phyloP scores from a whole-genome alignment of 2,797 vertebrate genomes.

The Enteromius trimaculatus region DNA sequence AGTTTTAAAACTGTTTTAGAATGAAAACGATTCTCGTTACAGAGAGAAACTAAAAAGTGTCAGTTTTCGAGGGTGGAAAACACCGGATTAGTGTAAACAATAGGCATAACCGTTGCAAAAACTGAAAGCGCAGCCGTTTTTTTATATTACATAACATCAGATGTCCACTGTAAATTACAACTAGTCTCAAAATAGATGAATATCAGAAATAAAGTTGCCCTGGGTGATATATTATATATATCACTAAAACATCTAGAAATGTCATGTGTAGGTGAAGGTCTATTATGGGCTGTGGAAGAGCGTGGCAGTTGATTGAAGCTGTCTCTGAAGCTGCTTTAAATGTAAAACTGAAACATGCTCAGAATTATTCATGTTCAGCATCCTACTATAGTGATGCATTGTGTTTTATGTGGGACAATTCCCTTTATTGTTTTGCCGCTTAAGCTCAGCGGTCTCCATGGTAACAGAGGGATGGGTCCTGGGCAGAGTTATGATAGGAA shows the following conservation, averaged over 20 bases:
- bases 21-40: too few relatives aligned
- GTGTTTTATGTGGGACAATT: constrained; percentile 3
- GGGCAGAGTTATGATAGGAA: constrained; percentile 1
- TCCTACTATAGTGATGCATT: not conserved
- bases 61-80: too few relatives aligned
- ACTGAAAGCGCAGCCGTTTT: too few relatives aligned
- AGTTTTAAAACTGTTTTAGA: too few relatives aligned
- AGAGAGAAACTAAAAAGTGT: too few relatives aligned
- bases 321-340: constrained; percentile 20
- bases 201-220: not conserved
- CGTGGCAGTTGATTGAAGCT: not conserved
- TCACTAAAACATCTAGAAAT: not conserved
- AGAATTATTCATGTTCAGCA: constrained; percentile 14
- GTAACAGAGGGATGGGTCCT: constrained; percentile 6
- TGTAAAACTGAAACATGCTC: constrained; percentile 6
- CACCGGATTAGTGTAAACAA: too few relatives aligned
- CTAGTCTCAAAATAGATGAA: not conserved
- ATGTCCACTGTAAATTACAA: not conserved
- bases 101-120: too few relatives aligned
- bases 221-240: not conserved
- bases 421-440: constrained; percentile 9
- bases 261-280: not conserved
- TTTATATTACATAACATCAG: not conserved
- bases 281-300: constrained; percentile 4
- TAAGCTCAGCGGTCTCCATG: constrained; percentile 9